Evolutionary conservation across 2,113 vertebrate genomes (phyloP), one percentile per base, ranked within the genome.

Genomic region (Synodontis membranacea): DNA sequence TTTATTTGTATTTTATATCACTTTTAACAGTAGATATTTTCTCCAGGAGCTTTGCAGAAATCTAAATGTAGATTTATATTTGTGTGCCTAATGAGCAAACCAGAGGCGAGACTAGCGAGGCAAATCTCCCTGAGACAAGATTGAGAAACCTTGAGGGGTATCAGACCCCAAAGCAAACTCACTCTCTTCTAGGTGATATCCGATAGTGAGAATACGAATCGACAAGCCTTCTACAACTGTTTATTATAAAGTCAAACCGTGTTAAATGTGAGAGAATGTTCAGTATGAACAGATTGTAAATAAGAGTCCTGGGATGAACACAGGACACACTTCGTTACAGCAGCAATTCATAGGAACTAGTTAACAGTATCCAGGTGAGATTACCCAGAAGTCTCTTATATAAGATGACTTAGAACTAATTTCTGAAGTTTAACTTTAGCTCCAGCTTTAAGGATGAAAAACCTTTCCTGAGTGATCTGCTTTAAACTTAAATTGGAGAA

Each of bases 361-460:
- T 58, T 42, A 58, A 39, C 4, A 80, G 78, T 37, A 80, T 80
- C 31, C 23, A 15, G 21, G 34, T 58, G 52, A 58, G 10, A 58
- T 80, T 58, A 58, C 42, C 34, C 37, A 28, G 23, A 39, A 23
- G 4, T 28, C 21, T 80, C 50, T 58, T 80, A 80, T 12, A 10
- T 80, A 80, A 80, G 11, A 80, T 10, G 11, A 80, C 21, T 39
- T 23, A 86, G 34, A 64, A 78, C 52, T 44, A 58, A 84, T 60
- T 17, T 39, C 48, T 39, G 12, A 84, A 56, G 48, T 84, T 34
- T 72, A 68, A 66, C 50, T 84, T 34, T 37, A 46, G n/a, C 8
- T 70, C 64, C 60, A 84, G 37, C 17, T n/a, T 54, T 21, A 68
- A 62, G 46, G 21, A 50, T 19, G 19, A 70, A 80, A 75, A 68